These are phyloP conservation scores for Pagrus major DNA, from an alignment of 2,113 vertebrate genomes.

Conservation along the genomic window DNA sequence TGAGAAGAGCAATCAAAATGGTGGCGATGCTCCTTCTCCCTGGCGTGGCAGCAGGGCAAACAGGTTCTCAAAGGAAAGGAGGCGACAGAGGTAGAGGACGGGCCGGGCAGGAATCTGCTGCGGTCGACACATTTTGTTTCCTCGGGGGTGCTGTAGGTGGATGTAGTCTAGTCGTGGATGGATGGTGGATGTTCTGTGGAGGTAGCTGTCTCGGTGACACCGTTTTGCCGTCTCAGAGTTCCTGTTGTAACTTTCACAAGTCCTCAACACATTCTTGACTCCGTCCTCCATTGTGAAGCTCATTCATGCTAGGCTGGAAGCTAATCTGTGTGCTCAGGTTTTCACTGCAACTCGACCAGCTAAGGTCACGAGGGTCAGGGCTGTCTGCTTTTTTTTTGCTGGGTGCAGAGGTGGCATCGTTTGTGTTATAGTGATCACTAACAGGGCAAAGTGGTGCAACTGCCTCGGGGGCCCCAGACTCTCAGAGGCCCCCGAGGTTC, in stretches of 20 bases:
- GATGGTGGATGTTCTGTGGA: slow-evolving; percentile 54
- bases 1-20: slow-evolving; percentile 87
- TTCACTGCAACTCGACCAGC: not conserved
- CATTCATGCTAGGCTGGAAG: slow-evolving; percentile 5
- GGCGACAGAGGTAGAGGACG: slow-evolving; percentile 60
- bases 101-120: slow-evolving; percentile 69
- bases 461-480: not conserved
- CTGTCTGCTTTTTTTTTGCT: slow-evolving; percentile 28
- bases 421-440: slow-evolving; percentile 5
- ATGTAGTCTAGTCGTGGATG: no score
- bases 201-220: not conserved
- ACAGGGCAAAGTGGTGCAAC: not conserved
- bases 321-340: slow-evolving; percentile 29
- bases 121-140: slow-evolving; percentile 63
- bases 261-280: slow-evolving; percentile 50
- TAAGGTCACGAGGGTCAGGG: slow-evolving; percentile 24
- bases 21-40: slow-evolving; percentile 82
- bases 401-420: slow-evolving; percentile 11
- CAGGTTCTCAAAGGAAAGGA: slow-evolving; percentile 83
- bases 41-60: slow-evolving; percentile 81
- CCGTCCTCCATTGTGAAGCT: slow-evolving; percentile 9
- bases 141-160: slow-evolving; percentile 40
- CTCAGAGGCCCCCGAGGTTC: slow-evolving; percentile 2
- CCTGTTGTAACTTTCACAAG: slow-evolving; percentile 62
- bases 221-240: slow-evolving; percentile 14